These are phyloP conservation scores for Hydropsyche tenuis DNA, from an alignment of 1,140 invertebrate species.

Conservation along the genomic window DNA sequence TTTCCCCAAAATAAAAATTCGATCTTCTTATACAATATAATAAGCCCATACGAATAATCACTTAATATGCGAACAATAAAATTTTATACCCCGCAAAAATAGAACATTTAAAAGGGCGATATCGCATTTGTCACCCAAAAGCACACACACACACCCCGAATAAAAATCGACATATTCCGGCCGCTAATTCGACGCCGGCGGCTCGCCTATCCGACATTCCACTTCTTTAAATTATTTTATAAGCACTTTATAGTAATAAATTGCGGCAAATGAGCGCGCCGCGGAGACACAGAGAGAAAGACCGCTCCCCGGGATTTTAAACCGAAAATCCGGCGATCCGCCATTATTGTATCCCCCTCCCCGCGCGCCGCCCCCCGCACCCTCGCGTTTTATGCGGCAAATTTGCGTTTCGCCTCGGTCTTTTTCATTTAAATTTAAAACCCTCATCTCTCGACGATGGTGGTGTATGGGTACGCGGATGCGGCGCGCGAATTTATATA, in stretches of 20 bases:
- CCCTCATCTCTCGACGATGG: slow-evolving; percentile 48
- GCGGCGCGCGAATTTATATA: not conserved
- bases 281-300: not conserved
- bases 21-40: too few relatives aligned
- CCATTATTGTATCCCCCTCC: slow-evolving; percentile 49
- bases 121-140: not conserved
- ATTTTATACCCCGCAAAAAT: too few relatives aligned
- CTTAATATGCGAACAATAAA: too few relatives aligned
- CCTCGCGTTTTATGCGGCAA: slow-evolving; percentile 48
- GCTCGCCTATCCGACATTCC: slow-evolving; percentile 27
- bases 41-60: too few relatives aligned
- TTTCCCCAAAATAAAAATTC: too few relatives aligned
- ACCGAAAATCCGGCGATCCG: slow-evolving; percentile 49
- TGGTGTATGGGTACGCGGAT: not conserved
- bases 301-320: slow-evolving; percentile 41
- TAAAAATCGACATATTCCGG: slow-evolving; percentile 8
- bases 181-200: too few relatives aligned
- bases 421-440: slow-evolving; percentile 51
- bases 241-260: slow-evolving; percentile 50
- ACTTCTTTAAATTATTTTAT: slow-evolving; percentile 49
- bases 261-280: slow-evolving; percentile 46
- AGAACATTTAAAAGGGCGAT: too few relatives aligned
- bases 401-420: slow-evolving; percentile 51
- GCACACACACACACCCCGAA: not conserved
- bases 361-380: slow-evolving; percentile 2